These are phyloP conservation scores for Gavia stellata DNA, from an alignment of 2,113 vertebrate genomes.

Conservation along the genomic window DNA sequence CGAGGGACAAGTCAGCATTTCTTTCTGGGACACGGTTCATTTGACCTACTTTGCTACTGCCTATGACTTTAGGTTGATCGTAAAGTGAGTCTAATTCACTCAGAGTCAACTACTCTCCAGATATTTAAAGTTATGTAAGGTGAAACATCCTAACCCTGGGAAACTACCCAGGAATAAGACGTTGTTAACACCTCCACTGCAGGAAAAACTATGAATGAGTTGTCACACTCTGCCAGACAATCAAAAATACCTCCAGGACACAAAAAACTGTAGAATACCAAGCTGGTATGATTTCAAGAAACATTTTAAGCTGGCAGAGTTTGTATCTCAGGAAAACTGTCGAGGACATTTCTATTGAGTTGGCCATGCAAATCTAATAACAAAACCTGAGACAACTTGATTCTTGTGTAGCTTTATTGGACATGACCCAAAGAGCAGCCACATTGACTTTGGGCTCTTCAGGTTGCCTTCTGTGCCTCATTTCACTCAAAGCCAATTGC, in stretches of 20 bases:
- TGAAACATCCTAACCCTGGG: background rate
- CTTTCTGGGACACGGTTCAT: background rate
- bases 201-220: background rate
- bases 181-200: background rate
- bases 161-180: background rate
- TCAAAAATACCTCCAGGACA: background rate
- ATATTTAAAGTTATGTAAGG: background rate
- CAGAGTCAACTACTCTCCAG: background rate
- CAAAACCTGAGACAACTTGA: background rate
- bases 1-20: background rate
- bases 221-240: background rate
- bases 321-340: background rate
- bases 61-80: background rate
- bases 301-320: accelerated
- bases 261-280: background rate
- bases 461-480: background rate
- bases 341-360: background rate
- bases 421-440: background rate
- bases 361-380: background rate
- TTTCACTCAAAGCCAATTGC: background rate
- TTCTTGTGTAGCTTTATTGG: background rate
- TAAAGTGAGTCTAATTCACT: background rate
- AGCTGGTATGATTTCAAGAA: background rate
- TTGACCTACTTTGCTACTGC: background rate
- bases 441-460: background rate